phyloP scores from a whole-genome alignment of 2,113 vertebrate genomes.

The Elephantulus edwardii region DNA sequence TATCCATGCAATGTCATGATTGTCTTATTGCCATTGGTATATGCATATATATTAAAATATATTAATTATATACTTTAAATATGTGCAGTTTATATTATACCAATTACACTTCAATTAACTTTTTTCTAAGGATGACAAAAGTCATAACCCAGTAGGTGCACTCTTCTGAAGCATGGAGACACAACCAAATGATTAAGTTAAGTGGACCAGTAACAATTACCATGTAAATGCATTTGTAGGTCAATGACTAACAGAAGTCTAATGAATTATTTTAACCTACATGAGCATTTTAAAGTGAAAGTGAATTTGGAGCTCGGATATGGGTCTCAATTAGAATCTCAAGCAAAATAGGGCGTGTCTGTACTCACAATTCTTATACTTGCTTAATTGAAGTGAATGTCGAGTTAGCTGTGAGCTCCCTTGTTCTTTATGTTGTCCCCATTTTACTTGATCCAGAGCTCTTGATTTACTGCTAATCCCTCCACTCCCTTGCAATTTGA shows the following conservation, averaged over 20 bases:
- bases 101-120: background rate
- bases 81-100: background rate
- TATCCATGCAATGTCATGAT: background rate
- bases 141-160: constrained; percentile 73
- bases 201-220: constrained; percentile 80
- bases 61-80: background rate
- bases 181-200: constrained; percentile 76
- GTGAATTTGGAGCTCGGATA: constrained; percentile 57
- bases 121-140: constrained; percentile 50
- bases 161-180: constrained; percentile 72
- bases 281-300: constrained; percentile 65
- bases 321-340: constrained; percentile 70
- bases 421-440: constrained; percentile 35
- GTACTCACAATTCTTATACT: constrained; percentile 37
- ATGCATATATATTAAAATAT: background rate
- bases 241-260: constrained; percentile 78
- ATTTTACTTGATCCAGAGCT: constrained; percentile 53
- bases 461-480: constrained; percentile 58
- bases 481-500: constrained; percentile 57
- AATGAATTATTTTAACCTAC: constrained; percentile 80
- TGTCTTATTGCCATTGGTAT: background rate
- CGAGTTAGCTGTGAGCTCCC: constrained; percentile 11
- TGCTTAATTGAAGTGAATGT: constrained; percentile 61
- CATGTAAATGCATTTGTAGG: constrained; percentile 79
- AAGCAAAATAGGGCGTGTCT: constrained; percentile 73